Percentiles rank a stretch among this genome's conserved stretches.
Evolutionary conservation across 2,113 vertebrate genomes (phyloP).

Genomic region (Xenus cinereus): DNA sequence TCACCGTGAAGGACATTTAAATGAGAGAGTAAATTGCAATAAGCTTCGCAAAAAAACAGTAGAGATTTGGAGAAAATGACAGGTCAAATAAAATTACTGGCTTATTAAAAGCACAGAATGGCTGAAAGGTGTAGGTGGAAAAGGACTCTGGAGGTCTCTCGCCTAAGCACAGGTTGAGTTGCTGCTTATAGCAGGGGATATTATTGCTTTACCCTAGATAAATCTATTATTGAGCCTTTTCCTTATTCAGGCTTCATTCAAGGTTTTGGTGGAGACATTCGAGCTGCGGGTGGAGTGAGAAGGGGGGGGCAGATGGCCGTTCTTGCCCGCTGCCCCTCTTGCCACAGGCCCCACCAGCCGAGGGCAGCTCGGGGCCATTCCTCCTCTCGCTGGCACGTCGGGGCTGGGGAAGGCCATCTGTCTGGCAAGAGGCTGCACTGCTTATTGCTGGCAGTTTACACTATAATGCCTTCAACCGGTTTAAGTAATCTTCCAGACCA

Average conservation of each 20-base stretch:
- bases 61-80: constrained; percentile 37
- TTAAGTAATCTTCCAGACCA: constrained; percentile 14
- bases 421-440: background rate
- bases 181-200: background rate
- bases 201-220: background rate
- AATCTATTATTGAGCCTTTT: background rate
- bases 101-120: constrained; percentile 42
- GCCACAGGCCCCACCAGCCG: background rate
- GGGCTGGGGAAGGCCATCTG: background rate
- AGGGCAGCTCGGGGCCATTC: background rate
- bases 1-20: constrained; percentile 11
- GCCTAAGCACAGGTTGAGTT: constrained; percentile 10
- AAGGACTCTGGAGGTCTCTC: constrained; percentile 29
- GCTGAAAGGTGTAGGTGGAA: constrained; percentile 28
- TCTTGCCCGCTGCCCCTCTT: background rate
- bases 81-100: constrained; percentile 47
- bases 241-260: background rate
- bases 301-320: background rate
- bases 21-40: constrained; percentile 30
- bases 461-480: background rate
- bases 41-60: constrained; percentile 22
- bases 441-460: background rate
- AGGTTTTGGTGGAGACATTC: background rate
- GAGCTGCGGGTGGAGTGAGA: background rate
- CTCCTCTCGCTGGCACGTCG: background rate